Conservation (phyloP, 2,797 vertebrate species). For the Simalia tracyae region DNA sequence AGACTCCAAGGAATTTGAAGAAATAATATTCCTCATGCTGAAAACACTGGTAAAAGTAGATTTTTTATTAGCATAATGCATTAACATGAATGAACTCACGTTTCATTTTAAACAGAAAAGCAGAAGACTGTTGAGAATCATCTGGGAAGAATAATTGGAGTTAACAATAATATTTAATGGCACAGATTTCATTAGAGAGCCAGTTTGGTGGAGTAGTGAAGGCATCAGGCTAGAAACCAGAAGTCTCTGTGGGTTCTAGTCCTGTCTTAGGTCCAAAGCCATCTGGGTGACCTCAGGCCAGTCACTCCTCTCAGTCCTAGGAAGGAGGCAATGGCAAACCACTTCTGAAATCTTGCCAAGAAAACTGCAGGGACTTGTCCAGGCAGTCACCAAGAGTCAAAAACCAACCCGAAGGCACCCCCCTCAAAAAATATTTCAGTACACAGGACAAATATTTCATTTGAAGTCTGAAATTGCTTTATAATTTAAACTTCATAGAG, state of each 20-base stretch:
- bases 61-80: background rate
- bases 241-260: background rate
- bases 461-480: background rate
- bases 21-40: background rate
- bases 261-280: background rate
- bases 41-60: background rate
- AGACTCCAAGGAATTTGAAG: background rate
- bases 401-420: background rate
- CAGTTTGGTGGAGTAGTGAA: background rate
- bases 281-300: background rate
- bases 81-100: background rate
- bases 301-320: background rate
- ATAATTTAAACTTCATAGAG: background rate
- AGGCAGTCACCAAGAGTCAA: background rate
- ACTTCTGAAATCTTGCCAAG: background rate
- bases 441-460: conserved; percentile 1
- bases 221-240: background rate
- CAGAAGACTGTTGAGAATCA: background rate
- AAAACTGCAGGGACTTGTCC: background rate
- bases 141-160: background rate
- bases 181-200: background rate
- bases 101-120: background rate
- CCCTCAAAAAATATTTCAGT: background rate
- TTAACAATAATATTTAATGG: background rate
- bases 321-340: background rate